Percentiles rank a stretch among this genome's conserved stretches.
phyloP scores from a whole-genome alignment of 2,113 vertebrate species.

The Tachysurus fulvidraco region DNA sequence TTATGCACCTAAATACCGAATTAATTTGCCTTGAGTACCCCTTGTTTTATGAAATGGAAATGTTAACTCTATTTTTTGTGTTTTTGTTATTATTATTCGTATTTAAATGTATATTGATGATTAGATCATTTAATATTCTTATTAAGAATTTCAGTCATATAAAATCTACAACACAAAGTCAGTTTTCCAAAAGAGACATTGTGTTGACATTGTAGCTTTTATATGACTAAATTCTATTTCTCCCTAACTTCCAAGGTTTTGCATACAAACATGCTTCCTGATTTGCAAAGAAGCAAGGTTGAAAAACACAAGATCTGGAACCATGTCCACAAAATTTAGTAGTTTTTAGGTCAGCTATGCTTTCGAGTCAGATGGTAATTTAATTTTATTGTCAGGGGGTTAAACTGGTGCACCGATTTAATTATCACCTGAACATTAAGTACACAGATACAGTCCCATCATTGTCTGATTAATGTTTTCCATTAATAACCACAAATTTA shows the following conservation, averaged over 20 bases:
- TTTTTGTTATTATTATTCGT: neutral
- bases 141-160: neutral
- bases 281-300: slow-evolving; percentile 27
- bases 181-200: too few relatives aligned
- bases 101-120: neutral
- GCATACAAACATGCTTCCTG: neutral
- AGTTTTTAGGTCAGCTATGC: slow-evolving; percentile 60
- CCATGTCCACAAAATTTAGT: slow-evolving; percentile 51
- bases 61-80: neutral
- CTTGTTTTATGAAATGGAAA: neutral
- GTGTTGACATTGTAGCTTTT: too few relatives aligned
- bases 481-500: slow-evolving; percentile 58
- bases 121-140: too few relatives aligned
- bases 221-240: neutral
- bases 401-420: slow-evolving; percentile 72
- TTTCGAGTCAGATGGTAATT: slow-evolving; percentile 71
- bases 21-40: neutral
- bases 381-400: slow-evolving; percentile 71
- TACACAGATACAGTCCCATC: slow-evolving; percentile 60
- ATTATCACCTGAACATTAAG: slow-evolving; percentile 75
- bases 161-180: neutral
- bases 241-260: neutral
- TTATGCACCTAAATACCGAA: neutral
- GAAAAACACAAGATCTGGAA: slow-evolving; percentile 33
- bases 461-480: slow-evolving; percentile 62